These are phyloP conservation scores for Coenobita brevimanus DNA, from an alignment of 1,140 invertebrate genomes.

Conservation along the genomic window DNA sequence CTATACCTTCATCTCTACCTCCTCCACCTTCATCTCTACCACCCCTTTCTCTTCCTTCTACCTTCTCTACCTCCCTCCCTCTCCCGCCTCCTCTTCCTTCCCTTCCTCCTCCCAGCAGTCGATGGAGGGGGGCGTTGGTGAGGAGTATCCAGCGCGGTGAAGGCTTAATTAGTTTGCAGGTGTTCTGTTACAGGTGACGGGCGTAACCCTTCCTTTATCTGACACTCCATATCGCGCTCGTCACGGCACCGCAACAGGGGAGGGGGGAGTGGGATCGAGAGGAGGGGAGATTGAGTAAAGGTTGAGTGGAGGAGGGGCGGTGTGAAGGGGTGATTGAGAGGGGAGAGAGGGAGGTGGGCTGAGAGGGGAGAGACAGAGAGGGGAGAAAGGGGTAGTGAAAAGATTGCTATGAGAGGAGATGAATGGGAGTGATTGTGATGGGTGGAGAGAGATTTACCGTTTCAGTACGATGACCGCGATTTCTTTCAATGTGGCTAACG, in stretches of 20 bases:
- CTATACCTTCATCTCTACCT: neutral
- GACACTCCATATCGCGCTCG: neutral
- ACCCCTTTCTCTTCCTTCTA: neutral
- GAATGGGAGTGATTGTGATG: neutral
- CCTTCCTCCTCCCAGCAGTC: neutral
- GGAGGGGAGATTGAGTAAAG: too few relatives aligned
- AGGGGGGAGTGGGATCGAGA: too few relatives aligned
- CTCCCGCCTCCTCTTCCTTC: neutral
- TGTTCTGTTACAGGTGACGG: slow-evolving; percentile 28
- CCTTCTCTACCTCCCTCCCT: neutral
- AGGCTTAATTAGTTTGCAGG: slow-evolving; percentile 41
- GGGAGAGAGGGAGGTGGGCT: too few relatives aligned
- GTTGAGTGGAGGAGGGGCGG: too few relatives aligned
- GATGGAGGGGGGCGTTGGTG: neutral
- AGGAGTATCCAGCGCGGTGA: neutral
- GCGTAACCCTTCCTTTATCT: slow-evolving; percentile 47
- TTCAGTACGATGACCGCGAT: too few relatives aligned
- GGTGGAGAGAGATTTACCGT: slow-evolving; percentile 23
- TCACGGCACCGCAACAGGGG: too few relatives aligned
- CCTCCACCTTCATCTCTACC: neutral
- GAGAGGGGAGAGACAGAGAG: too few relatives aligned
- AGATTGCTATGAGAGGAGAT: neutral
- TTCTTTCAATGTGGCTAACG: too few relatives aligned
- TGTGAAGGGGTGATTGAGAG: too few relatives aligned
- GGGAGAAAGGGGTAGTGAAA: neutral